phyloP scores from a whole-genome alignment of 2,113 vertebrate genomes.

The Nerophis ophidion region DNA sequence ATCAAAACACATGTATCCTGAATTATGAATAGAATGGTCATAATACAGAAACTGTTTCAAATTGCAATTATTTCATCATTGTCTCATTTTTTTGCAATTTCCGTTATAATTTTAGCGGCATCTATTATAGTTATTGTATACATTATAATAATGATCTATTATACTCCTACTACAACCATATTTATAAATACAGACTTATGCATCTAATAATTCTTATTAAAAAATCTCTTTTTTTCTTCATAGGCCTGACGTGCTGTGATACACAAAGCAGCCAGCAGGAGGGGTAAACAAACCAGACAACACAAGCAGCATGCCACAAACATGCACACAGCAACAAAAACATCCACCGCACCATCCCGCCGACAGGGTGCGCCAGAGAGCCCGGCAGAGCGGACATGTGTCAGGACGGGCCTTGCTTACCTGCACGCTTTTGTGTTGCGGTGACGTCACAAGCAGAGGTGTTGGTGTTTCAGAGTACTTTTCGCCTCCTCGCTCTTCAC shows the following conservation, averaged over 20 bases:
- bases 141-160: too few species aligned
- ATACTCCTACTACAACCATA: too few species aligned
- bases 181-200: too few species aligned
- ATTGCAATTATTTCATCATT: too few species aligned
- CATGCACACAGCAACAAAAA: conserved; percentile 40
- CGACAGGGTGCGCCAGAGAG: conserved; percentile 64
- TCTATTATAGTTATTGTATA: too few species aligned
- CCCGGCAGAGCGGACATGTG: conserved; percentile 10
- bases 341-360: conserved; percentile 35
- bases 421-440: neutral
- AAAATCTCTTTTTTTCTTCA: too few species aligned
- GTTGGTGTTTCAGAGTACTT: conserved; percentile 1
- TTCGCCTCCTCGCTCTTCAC: conserved; percentile 6
- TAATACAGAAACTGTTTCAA: too few species aligned
- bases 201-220: too few species aligned
- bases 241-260: conserved; percentile 56
- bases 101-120: too few species aligned
- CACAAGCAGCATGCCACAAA: conserved; percentile 51
- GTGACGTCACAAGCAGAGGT: conserved; percentile 2
- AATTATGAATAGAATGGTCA: too few species aligned
- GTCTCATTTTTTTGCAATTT: too few species aligned
- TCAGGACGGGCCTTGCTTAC: neutral
- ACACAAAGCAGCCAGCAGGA: conserved; percentile 74
- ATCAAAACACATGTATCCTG: too few species aligned
- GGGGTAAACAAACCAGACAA: conserved; percentile 80